Conservation (phyloP, 2,797 vertebrate species). For the Chelidonichthys spinosus region DNA sequence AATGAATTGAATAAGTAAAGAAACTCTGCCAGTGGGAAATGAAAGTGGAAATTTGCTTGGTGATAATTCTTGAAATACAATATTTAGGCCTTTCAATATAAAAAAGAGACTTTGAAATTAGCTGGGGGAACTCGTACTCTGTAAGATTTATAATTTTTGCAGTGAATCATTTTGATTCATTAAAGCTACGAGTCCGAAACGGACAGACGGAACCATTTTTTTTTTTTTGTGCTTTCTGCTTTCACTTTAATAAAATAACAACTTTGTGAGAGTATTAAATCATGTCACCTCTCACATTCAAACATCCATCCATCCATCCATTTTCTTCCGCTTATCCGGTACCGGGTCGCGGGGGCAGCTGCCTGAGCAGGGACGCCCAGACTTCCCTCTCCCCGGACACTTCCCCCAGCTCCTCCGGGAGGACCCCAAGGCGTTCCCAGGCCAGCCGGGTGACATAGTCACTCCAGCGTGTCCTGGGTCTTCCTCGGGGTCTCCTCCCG, state of each 20-base stretch:
- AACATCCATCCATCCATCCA: too few relatives aligned
- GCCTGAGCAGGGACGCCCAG: too few relatives aligned
- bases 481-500: too few relatives aligned
- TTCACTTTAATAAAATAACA: not conserved
- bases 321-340: too few relatives aligned
- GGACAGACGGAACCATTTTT: too few relatives aligned
- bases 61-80: not conserved
- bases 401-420: too few relatives aligned
- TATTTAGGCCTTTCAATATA: not conserved
- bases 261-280: not conserved
- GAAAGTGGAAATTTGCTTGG: not conserved
- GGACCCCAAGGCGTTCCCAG: too few relatives aligned
- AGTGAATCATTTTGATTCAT: not conserved
- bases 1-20: not conserved
- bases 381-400: too few relatives aligned
- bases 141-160: not conserved
- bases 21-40: not conserved
- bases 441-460: too few relatives aligned
- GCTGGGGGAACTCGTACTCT: not conserved
- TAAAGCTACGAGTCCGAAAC: not conserved
- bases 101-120: not conserved
- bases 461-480: too few relatives aligned
- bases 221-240: not conserved
- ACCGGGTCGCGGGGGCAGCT: too few relatives aligned
- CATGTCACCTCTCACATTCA: not conserved